Conservation (phyloP, 2,888 invertebrate species). For the Alentia gelatinosa region DNA sequence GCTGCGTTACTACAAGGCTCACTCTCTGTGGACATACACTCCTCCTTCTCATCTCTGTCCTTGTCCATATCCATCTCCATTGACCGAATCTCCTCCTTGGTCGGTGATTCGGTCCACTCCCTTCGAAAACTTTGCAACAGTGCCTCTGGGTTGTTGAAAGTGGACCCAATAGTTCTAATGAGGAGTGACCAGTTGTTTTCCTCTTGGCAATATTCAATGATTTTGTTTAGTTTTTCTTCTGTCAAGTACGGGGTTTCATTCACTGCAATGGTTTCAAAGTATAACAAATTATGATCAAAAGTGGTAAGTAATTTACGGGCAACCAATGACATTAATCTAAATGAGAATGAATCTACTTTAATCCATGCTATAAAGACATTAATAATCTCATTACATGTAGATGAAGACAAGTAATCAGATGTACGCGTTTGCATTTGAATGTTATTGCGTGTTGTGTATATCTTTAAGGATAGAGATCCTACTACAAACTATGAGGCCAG, state of each 20-base stretch:
- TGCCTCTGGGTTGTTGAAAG: slow-evolving; percentile 87
- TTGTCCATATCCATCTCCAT: slow-evolving; percentile 91
- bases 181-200: slow-evolving; percentile 87
- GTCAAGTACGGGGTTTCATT: slow-evolving; percentile 82
- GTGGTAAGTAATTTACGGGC: too few species aligned
- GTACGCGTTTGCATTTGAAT: too few species aligned
- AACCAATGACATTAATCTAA: too few species aligned
- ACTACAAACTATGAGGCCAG: too few species aligned
- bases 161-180: slow-evolving; percentile 88
- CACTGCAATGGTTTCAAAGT: background rate
- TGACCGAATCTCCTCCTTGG: slow-evolving; percentile 87
- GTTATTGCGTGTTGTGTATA: too few species aligned
- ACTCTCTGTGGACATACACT: background rate
- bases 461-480: too few species aligned
- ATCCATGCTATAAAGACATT: too few species aligned
- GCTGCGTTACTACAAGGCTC: slow-evolving; percentile 1
- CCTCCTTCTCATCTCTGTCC: slow-evolving; percentile 86
- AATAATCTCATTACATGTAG: too few species aligned
- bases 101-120: slow-evolving; percentile 57
- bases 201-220: slow-evolving; percentile 88
- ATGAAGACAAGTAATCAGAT: too few species aligned
- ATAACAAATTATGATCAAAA: background rate
- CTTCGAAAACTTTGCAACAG: slow-evolving; percentile 87
- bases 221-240: slow-evolving; percentile 87
- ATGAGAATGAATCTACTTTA: too few species aligned